Percentiles rank a stretch among this genome's conserved stretches.
Evolutionary conservation across 1,140 invertebrate genomes (phyloP).

Genomic region (Drosophila takahashii): DNA sequence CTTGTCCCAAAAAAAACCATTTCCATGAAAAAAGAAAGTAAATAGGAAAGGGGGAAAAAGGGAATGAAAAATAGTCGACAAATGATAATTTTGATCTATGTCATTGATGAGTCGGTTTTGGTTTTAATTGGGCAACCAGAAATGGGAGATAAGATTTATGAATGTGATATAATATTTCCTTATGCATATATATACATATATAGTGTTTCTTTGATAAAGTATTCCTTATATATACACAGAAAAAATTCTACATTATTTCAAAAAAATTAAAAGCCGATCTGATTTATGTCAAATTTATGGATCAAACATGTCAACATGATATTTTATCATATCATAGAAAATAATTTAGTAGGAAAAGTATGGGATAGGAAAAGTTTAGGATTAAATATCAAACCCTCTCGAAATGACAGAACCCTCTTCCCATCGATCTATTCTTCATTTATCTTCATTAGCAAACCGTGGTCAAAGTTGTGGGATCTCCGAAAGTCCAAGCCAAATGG

Average conservation of each 20-base stretch:
- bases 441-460: constrained; percentile 37
- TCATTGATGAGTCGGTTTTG: constrained; percentile 9
- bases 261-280: too few relatives aligned
- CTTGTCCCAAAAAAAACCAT: neutral
- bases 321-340: too few relatives aligned
- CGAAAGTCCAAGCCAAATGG: constrained; percentile 23
- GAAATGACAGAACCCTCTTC: neutral
- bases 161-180: neutral
- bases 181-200: neutral
- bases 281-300: too few relatives aligned
- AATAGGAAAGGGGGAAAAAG: neutral
- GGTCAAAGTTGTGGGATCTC: constrained; percentile 2
- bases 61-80: constrained; percentile 38
- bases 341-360: too few relatives aligned
- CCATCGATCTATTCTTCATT: constrained; percentile 28
- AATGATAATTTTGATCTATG: constrained; percentile 36
- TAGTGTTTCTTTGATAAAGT: too few relatives aligned
- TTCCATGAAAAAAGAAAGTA: neutral
- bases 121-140: constrained; percentile 20
- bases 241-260: too few relatives aligned
- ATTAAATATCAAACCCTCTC: too few relatives aligned
- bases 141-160: constrained; percentile 1
- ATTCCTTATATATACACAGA: too few relatives aligned
- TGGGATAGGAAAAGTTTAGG: too few relatives aligned
- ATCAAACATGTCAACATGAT: too few relatives aligned